Conservation (phyloP, 2,113 vertebrate species). For the Coreoperca whiteheadi region DNA sequence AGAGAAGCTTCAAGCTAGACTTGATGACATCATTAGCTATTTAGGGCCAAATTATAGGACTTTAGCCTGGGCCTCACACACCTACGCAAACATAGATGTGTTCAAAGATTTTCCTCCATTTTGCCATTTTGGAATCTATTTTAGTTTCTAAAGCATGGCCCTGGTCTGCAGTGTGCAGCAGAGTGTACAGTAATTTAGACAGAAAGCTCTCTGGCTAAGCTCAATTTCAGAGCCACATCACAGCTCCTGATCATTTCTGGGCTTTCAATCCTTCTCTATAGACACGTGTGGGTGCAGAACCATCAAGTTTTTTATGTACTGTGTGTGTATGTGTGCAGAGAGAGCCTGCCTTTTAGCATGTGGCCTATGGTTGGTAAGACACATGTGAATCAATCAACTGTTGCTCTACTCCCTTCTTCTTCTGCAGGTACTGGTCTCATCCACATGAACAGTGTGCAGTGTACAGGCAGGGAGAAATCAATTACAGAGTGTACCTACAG, state of each 20-base stretch:
- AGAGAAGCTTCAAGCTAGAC: conserved; percentile 33
- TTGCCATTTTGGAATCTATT: conserved; percentile 64
- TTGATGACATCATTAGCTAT: conserved; percentile 77
- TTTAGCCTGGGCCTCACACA: conserved; percentile 66
- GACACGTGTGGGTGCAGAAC: conserved; percentile 34
- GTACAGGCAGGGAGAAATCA: conserved; percentile 87
- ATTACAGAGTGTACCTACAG: conserved; percentile 87
- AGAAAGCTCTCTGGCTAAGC: conserved; percentile 36
- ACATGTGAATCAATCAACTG: conserved; percentile 27
- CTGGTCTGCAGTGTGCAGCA: conserved; percentile 33
- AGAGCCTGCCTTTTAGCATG: conserved; percentile 19
- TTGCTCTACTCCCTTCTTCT: background rate
- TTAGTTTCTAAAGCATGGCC: conserved; percentile 43
- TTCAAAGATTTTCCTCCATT: conserved; percentile 66
- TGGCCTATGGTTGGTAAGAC: background rate
- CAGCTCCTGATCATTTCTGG: conserved; percentile 37
- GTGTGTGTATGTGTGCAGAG: background rate
- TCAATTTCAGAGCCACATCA: conserved; percentile 70
- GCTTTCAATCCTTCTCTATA: conserved; percentile 45
- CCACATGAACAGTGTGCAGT: conserved; percentile 92
- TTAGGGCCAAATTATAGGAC: conserved; percentile 76
- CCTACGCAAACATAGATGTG: conserved; percentile 67
- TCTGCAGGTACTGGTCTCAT: conserved; percentile 92
- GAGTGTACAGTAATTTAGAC: conserved; percentile 40
- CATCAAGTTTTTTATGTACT: conserved; percentile 37